phyloP scores from a whole-genome alignment of 1,140 invertebrate species.

The Adelges cooleyi region DNA sequence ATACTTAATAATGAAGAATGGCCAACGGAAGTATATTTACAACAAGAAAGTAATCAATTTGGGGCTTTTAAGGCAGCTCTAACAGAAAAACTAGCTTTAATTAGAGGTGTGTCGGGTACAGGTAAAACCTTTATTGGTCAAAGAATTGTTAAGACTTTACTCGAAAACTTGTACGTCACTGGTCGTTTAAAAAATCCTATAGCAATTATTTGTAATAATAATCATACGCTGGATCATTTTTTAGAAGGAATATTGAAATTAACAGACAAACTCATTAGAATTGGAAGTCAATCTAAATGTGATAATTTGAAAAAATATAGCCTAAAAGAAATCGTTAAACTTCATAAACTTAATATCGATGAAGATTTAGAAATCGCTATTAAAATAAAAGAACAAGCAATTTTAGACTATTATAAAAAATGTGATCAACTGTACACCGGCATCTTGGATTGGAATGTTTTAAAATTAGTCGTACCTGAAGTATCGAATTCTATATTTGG shows the following conservation, averaged over 20 bases:
- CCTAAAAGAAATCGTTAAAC: constrained; percentile 20
- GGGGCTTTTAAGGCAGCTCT: constrained; percentile 47
- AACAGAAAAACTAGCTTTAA: constrained; percentile 52
- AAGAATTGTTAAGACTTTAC: constrained; percentile 47
- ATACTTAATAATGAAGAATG: constrained; percentile 38
- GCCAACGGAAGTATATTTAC: constrained; percentile 38
- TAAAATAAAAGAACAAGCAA: not conserved
- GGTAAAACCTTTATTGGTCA: constrained; percentile 65
- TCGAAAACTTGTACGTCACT: constrained; percentile 35
- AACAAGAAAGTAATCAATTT: constrained; percentile 46
- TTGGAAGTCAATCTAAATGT: constrained; percentile 58
- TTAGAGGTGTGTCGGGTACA: constrained; percentile 67
- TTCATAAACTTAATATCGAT: constrained; percentile 5
- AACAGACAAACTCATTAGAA: constrained; percentile 50
- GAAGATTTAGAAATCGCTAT: not conserved
- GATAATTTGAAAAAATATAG: constrained; percentile 30
- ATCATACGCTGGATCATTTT: constrained; percentile 80
- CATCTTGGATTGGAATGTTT: constrained; percentile 20
- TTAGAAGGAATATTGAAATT: constrained; percentile 53
- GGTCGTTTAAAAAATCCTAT: constrained; percentile 43
- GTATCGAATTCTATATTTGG: not conserved
- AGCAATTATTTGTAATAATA: constrained; percentile 72
- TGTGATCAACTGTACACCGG: constrained; percentile 4
- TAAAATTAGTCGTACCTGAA: not conserved
- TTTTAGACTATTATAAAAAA: constrained; percentile 14